Evolutionary conservation across 2,113 vertebrate genomes (phyloP), one percentile per base, ranked within the genome.

Genomic region (Muscicapa adusta): DNA sequence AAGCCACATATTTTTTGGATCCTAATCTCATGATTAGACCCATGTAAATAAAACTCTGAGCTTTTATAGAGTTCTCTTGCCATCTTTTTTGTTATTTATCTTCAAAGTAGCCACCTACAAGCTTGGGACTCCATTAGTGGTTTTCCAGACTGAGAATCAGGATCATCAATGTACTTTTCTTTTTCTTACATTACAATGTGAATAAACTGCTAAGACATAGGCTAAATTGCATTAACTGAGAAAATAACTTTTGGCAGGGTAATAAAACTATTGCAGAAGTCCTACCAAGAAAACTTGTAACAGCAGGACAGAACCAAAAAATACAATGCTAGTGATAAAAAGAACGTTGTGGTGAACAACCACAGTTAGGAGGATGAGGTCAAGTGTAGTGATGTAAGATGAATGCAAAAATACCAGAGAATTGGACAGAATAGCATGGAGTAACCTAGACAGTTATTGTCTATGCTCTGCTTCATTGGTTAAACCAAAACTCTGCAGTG

Each of bases 91-190:
- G 11, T 54, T 58, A 34, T 63, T 65, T 74, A 3, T 66, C 19
- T 75, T 81, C n/a, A 19, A 45, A 58, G 8, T 6, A 75, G 9
- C 33, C 54, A 23, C 23, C 12, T 67, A 23, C 19, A 75, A 53
- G 4, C 7, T 20, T 65, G 12, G 7, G 7, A 12, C 10, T 42
- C 18, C 0, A 0, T 7, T 24, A 19, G 9, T 38, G 10, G 6
- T 66, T 31, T 53, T 91, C 20, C 33, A 54, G 23, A 57, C 31
- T 38, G 45, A 70, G 38, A 83, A 73, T 74, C 8, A 62, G 25
- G 23, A 60, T 12, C 12, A 56, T 16, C n/a, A 40, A 25, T 36
- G 11, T 16, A 58, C 24, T 43, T 67, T n/a, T 36, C 19, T 76
- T 73, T 73, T 45, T 29, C 43, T 67, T 72, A 26, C 6, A 45